Base-by-base conservation (phyloP, 1,140 invertebrate species). In the Teleogryllus occipitalis region DNA sequence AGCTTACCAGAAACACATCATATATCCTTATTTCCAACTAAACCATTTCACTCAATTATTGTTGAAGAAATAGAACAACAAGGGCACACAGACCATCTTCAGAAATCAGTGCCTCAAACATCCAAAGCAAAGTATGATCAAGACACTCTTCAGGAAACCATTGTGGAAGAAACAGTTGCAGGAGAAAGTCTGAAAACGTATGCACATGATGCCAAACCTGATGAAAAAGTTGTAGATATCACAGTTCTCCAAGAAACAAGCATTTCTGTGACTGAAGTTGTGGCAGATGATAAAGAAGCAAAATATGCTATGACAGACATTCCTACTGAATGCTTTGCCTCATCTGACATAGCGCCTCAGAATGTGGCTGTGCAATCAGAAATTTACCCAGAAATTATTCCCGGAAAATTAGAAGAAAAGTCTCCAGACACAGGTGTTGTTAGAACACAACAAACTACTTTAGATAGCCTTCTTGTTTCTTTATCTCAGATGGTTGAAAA, bases 1-100 rank as follows among this genome's bases (percentile, higher is more conserved):
- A 86, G 88, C 76, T 81, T 88, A 47, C 91, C 91, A 8, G 89
- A 91, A 81, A 84, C 84, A 47, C 88, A 91, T 81, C 87, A 84
- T 80, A 87, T 87, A 7, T 90, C 89, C 86, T 81, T 85, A 54
- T 84, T 87, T 7, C 85, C 89, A 14, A 85, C 86, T 3, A 89
- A 90, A 82, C 85, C 89, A 39, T 82, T 90, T 0, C 84, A 88
- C 80, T 90, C 90, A n/a, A 84, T 89, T 74, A 84, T 91, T 80
- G 86, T 91, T 73, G 89, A 91, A 85, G 89, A 92, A 87, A 88
- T 89, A 22, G 84, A 85, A 79, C 82, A 87, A 21, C 86, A 90
- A 80, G 87, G 89, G 83, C 85, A 85, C 77, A 81, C 89, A 18
- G 87, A 85, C 22, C 79, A 86, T 73, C 79, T 91, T n/a, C 81